Evolutionary conservation across 1,140 invertebrate genomes (phyloP).

Genomic region (Drosophila obscura): DNA sequence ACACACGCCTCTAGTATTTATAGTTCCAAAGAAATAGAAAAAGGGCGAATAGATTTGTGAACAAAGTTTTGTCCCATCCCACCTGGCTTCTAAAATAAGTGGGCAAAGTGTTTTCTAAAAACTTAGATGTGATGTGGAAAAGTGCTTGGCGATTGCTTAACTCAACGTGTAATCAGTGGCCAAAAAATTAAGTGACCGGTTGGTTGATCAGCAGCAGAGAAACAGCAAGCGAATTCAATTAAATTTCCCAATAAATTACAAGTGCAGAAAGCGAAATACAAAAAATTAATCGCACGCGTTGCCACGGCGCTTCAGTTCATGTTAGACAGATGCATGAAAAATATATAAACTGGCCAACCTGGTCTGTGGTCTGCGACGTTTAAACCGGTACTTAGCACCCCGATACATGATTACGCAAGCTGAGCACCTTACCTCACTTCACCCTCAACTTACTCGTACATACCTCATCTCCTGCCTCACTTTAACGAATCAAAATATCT

Average conservation of each 20-base stretch:
- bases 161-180: conserved; percentile 53
- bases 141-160: conserved; percentile 36
- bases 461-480: too few species aligned
- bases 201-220: conserved; percentile 28
- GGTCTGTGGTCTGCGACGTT: conserved; percentile 44
- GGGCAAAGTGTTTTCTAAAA: conserved; percentile 3
- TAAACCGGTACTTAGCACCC: conserved; percentile 74
- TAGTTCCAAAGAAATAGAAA: neutral
- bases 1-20: conserved; percentile 5
- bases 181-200: conserved; percentile 62
- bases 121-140: conserved; percentile 1
- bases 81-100: conserved; percentile 10
- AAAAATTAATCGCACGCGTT: conserved; percentile 40
- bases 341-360: conserved; percentile 40
- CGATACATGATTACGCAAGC: conserved; percentile 65
- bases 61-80: neutral
- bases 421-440: conserved; percentile 22
- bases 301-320: conserved; percentile 46
- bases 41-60: neutral
- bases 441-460: neutral
- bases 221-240: conserved; percentile 73
- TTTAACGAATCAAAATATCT: conserved; percentile 1
- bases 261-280: conserved; percentile 56
- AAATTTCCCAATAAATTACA: conserved; percentile 78
- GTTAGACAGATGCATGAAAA: conserved; percentile 61